Evolutionary conservation across 2,888 invertebrate species (phyloP), one percentile per base, ranked within the genome.

Genomic region (Cybosia mesomella): DNA sequence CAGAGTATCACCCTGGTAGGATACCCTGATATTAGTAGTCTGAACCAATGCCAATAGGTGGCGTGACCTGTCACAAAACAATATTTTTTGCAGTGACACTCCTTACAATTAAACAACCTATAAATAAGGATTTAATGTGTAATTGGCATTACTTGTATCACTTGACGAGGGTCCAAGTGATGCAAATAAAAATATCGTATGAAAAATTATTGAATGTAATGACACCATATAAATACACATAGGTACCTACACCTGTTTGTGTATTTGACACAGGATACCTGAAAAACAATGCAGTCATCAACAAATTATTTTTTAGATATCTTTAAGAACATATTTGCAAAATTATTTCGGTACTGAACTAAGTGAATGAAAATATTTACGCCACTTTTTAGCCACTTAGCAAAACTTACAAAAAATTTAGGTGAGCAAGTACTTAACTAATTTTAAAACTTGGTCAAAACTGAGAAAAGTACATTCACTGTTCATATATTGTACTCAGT

Each of bases 11-110:
- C 7, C 59, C 36, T 58, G 2, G 8, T 58, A 28, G 28, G 2
- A 34, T 36, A 7, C 15, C 22, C 22, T 39, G 59, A 22, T 13
- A 22, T 8, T 22, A 10, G 15, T 36, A 59, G 59, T 39, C 13
- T 39, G 22, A 22, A 1, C 22, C 0, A 59, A 0, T 4, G 18
- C 8, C 36, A 2, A 15, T 24, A 59, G 59, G 22, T 59, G 59
- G 59, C 59, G 59, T 22, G 24, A 39, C 22, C 18, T 59, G 22
- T 36, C 49, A n/a, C 18, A 49, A 49, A n/a, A 49, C n/a, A n/a
- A 49, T 49, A 49, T 49, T 49, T 49, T n/a, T 49, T 18, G n/a
- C 49, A 49, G n/a, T n/a, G 49, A n/a, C 49, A 49, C 49, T 18
- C 49, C 49, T 49, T n/a, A 9, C 49, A n/a, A 43, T 43, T 43